Evolutionary conservation across 1,140 invertebrate species (phyloP).

Genomic region (Pissodes strobi): DNA sequence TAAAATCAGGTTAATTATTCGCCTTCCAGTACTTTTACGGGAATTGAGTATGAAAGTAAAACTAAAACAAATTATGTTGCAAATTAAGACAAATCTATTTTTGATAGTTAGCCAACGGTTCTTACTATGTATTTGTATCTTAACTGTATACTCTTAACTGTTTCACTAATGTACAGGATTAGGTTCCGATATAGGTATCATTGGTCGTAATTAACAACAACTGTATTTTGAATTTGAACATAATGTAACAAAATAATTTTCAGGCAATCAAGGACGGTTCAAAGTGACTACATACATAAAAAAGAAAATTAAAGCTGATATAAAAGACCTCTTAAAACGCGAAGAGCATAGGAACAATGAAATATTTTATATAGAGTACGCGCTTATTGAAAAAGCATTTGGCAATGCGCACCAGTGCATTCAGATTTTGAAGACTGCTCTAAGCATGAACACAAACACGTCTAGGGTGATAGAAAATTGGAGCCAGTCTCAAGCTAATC

Average conservation of each 20-base stretch:
- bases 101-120: too few relatives aligned
- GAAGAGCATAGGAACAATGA: slow-evolving; percentile 62
- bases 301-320: slow-evolving; percentile 58
- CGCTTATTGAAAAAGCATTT: slow-evolving; percentile 64
- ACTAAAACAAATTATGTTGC: too few relatives aligned
- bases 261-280: slow-evolving; percentile 57
- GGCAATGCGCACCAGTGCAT: slow-evolving; percentile 56
- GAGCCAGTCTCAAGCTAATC: slow-evolving; percentile 30
- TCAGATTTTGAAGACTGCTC: slow-evolving; percentile 59
- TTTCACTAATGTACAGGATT: too few relatives aligned
- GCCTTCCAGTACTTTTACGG: too few relatives aligned
- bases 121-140: too few relatives aligned
- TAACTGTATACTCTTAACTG: too few relatives aligned
- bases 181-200: too few relatives aligned
- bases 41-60: too few relatives aligned
- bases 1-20: too few relatives aligned
- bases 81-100: too few relatives aligned
- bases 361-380: slow-evolving; percentile 66
- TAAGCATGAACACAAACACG: slow-evolving; percentile 47
- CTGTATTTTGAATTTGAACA: too few relatives aligned
- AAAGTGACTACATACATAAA: slow-evolving; percentile 54
- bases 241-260: neutral
- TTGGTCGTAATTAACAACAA: too few relatives aligned
- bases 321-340: slow-evolving; percentile 63
- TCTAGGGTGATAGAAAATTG: slow-evolving; percentile 20